Base-by-base conservation (phyloP, 2,888 invertebrate genomes). In the Eulithis testata region DNA sequence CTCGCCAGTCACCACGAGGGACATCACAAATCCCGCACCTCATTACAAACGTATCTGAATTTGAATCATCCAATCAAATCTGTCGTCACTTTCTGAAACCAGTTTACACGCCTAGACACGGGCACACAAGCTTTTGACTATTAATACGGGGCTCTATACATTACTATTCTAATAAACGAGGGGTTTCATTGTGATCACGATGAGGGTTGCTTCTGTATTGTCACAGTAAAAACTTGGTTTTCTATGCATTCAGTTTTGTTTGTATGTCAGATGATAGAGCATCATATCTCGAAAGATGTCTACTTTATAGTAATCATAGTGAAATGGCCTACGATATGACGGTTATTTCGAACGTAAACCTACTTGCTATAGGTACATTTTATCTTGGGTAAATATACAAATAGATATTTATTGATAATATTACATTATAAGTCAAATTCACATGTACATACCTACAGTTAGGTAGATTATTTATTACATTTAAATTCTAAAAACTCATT, bases 21-120 rank as follows among this genome's bases (percentile, higher is more conserved):
- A 73, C 76, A 82, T 79, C 79, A 81, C 78, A 79, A 81, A 83
- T 81, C 80, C 77, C 78, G 76, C 76, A 79, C 80, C 69, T 80
- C 79, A 82, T 80, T 72, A 80, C 76, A 75, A 78, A 78, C 66
- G 68, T 76, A 78, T 74, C 70, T 68, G 71, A 64, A 70, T 73
- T 74, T 58, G 60, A 75, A 74, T 70, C 68, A 72, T 73, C 76
- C 74, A 75, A 73, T 72, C 73, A 65, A 73, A 73, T 44, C 70
- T 84, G 79, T 83, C 81, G 74, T 78, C 82, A 81, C 80, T 69
- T 65, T 75, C 75, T 74, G 56, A 70, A 84, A 84, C 83, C 79
- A 81, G 82, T 86, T 82, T 73, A 72, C 70, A 70, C 74, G 70
- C 69, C 76, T 83, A 79, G 82, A 77, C 71, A 70, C 71, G 73